phyloP scores from a whole-genome alignment of 53 echinoderm and acorn worm species.

The Hippasteria phrygiana region DNA sequence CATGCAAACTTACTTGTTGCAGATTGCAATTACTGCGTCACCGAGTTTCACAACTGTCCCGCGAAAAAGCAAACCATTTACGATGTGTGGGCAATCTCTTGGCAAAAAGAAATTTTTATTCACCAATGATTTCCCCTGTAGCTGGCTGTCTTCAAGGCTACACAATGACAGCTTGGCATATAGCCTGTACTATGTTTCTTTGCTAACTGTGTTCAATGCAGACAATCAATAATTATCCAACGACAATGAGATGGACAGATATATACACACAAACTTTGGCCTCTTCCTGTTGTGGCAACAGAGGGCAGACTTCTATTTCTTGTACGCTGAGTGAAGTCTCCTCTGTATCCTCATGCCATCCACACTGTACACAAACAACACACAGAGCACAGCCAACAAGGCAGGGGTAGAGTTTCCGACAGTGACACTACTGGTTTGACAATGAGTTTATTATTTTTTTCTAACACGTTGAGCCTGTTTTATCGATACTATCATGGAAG shows the following conservation, averaged over 20 bases:
- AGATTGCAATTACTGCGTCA: too few relatives aligned
- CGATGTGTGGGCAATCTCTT: too few relatives aligned
- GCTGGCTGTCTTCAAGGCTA: slow-evolving; percentile 13
- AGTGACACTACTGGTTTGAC: too few relatives aligned
- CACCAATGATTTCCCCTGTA: background rate
- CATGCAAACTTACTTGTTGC: too few relatives aligned
- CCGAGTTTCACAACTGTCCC: too few relatives aligned
- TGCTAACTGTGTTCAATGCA: background rate
- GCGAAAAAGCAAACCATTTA: too few relatives aligned
- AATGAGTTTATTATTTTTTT: too few relatives aligned
- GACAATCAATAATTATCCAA: slow-evolving; percentile 20
- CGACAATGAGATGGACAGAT: background rate
- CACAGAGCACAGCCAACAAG: too few relatives aligned
- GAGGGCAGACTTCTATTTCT: slow-evolving; percentile 41
- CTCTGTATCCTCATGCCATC: slow-evolving; percentile 39
- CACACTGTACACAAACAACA: too few relatives aligned
- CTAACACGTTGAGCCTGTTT: too few relatives aligned
- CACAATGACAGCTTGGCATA: background rate
- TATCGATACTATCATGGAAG: too few relatives aligned
- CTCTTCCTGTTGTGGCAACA: slow-evolving; percentile 19
- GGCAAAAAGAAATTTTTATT: background rate
- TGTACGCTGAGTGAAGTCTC: background rate
- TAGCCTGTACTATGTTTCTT: background rate
- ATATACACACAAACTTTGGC: slow-evolving; percentile 14
- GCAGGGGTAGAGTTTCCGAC: too few relatives aligned